Evolutionary conservation across 2,888 invertebrate species (phyloP).

Genomic region (Rosalia funebris): DNA sequence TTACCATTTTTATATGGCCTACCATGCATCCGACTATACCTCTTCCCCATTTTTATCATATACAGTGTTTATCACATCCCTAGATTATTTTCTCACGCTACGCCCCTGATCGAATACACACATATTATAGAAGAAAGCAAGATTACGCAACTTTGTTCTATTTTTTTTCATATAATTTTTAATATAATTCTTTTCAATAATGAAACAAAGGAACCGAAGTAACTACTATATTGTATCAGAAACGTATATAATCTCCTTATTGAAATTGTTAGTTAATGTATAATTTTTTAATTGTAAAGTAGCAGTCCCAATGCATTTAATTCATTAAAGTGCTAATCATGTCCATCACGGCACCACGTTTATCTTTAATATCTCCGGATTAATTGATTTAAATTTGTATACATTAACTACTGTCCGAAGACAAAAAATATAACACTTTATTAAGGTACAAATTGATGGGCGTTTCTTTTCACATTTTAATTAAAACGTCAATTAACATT

Average conservation of each 20-base stretch:
- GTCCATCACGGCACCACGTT: constrained; percentile 36
- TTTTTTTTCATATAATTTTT: no score
- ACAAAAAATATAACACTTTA: constrained; percentile 20
- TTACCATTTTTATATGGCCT: no score
- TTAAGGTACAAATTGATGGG: constrained; percentile 43
- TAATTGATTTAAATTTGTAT: constrained; percentile 44
- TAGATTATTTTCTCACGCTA: no score
- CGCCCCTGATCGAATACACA: no score
- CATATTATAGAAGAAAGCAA: no score
- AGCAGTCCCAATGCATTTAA: constrained; percentile 2
- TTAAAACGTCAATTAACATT: constrained; percentile 44
- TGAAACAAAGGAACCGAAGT: no score
- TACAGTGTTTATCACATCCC: no score
- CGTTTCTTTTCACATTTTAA: constrained; percentile 47
- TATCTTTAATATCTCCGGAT: constrained; percentile 36
- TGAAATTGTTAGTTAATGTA: not conserved
- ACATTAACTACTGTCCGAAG: constrained; percentile 30
- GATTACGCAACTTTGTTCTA: no score
- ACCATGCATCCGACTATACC: no score
- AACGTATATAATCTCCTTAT: constrained; percentile 1
- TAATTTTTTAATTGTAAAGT: not conserved
- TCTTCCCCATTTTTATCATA: no score
- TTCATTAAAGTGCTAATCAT: constrained; percentile 19
- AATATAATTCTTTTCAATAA: no score
- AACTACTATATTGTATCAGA: no score